phyloP scores from a whole-genome alignment of 2,113 vertebrate genomes.

The Gymnarchus niloticus region DNA sequence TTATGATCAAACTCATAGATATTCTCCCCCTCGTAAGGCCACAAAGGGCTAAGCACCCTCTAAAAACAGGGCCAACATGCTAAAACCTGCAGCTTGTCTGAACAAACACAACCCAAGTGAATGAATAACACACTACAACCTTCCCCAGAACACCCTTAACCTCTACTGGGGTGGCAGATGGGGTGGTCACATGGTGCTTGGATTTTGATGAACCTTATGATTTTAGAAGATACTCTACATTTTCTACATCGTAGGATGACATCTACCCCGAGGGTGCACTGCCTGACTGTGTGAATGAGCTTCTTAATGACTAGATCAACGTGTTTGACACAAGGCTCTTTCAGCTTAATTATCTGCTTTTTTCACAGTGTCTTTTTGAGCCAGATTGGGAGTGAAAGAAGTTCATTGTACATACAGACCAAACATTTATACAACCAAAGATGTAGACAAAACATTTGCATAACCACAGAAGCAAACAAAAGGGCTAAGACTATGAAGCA shows the following conservation, averaged over 20 bases:
- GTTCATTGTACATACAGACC: conserved; percentile 74
- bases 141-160: background rate
- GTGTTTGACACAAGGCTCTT: conserved; percentile 93
- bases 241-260: background rate
- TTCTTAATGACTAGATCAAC: conserved; percentile 97
- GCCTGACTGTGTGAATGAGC: conserved; percentile 92
- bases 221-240: background rate
- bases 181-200: background rate
- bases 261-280: conserved; percentile 86
- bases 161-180: background rate
- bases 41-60: too few species aligned
- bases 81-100: conserved; percentile 24
- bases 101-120: too few species aligned
- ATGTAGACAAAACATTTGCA: background rate
- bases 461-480: background rate
- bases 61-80: background rate
- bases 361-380: conserved; percentile 97
- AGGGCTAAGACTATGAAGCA: too few species aligned
- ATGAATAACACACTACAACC: too few species aligned
- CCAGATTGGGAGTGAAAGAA: conserved; percentile 97
- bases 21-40: background rate
- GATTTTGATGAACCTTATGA: background rate
- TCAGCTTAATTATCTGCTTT: conserved; percentile 98
- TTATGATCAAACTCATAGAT: background rate
- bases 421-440: background rate